Percentiles rank a stretch among this genome's conserved stretches.
phyloP scores from a whole-genome alignment of 1,140 invertebrate genomes.

The Macrocentrus cingulum region DNA sequence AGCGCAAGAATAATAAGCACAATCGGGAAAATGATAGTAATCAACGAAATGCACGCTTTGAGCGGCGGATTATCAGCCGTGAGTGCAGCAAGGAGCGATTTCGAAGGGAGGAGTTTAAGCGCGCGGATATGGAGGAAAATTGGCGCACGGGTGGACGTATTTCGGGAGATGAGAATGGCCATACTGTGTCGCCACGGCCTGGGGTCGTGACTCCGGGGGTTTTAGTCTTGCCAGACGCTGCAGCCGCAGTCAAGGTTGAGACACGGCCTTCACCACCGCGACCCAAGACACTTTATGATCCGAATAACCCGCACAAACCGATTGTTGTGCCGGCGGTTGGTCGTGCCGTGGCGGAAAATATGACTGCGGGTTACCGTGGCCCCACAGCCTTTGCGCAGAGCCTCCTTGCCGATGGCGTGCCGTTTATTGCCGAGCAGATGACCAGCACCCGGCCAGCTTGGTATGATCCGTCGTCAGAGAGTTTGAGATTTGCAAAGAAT shows the following conservation, averaged over 20 bases:
- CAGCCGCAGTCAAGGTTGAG: conserved; percentile 29
- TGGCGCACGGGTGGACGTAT: conserved; percentile 53
- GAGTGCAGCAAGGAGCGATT: conserved; percentile 55
- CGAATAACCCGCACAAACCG: conserved; percentile 71
- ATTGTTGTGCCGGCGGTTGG: conserved; percentile 64
- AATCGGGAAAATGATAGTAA: conserved; percentile 54
- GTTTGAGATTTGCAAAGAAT: conserved; percentile 58
- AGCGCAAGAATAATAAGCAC: conserved; percentile 55
- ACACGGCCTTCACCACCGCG: conserved; percentile 32
- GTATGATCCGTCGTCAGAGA: conserved; percentile 60
- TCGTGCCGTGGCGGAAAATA: background rate
- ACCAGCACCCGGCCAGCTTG: conserved; percentile 57
- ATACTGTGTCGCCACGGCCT: no score
- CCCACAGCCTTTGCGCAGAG: conserved; percentile 29
- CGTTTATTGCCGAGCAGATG: conserved; percentile 57
- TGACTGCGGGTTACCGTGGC: background rate
- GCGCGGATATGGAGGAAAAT: conserved; percentile 49
- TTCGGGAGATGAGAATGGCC: conserved; percentile 50
- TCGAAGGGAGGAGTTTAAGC: no score
- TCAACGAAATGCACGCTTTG: conserved; percentile 46
- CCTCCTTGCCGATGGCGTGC: conserved; percentile 40
- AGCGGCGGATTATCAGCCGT: conserved; percentile 46
- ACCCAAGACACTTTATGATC: conserved; percentile 66
- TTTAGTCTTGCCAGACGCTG: conserved; percentile 50
- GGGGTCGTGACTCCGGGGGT: conserved; percentile 52